These are phyloP conservation scores for Penaeus vannamei DNA, from an alignment of 1,140 invertebrate genomes.

Conservation along the genomic window DNA sequence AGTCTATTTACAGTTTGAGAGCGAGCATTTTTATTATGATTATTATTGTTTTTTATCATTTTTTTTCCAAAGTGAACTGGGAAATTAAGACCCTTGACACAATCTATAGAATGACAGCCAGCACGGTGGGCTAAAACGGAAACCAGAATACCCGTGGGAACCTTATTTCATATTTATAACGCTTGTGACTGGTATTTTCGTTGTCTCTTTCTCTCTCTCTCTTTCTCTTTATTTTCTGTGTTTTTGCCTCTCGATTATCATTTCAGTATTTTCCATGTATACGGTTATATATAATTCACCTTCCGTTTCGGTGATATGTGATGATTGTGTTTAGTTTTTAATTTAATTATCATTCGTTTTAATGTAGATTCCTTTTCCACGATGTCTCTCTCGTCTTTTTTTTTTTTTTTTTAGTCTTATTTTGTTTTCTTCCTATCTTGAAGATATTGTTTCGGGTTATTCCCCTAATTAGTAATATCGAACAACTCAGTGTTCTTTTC, in stretches of 20 bases:
- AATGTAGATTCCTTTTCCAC: too few relatives aligned
- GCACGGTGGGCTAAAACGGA: constrained; percentile 40
- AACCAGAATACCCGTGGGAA: constrained; percentile 43
- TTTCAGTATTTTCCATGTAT: constrained; percentile 25
- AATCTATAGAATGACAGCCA: constrained; percentile 58
- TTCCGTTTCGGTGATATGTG: constrained; percentile 46
- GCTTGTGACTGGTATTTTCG: constrained; percentile 40
- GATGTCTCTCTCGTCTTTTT: constrained; percentile 4
- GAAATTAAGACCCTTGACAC: constrained; percentile 54
- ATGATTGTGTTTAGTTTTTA: constrained; percentile 17
- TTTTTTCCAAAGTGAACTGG: constrained; percentile 52
- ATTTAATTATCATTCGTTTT: constrained; percentile 13
- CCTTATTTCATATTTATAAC: constrained; percentile 6
- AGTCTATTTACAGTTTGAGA: constrained; percentile 59
- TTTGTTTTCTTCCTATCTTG: constrained; percentile 36
- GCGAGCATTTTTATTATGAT: background rate
- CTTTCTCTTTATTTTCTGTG: constrained; percentile 5
- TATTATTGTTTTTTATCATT: too few relatives aligned
- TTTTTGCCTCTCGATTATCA: constrained; percentile 36
- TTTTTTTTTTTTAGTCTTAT: constrained; percentile 44
- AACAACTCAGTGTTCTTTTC: constrained; percentile 61
- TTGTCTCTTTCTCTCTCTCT: constrained; percentile 36
- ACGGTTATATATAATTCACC: constrained; percentile 3
- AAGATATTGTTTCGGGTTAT: constrained; percentile 8
- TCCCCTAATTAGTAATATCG: constrained; percentile 52